Evolutionary conservation across 23 tunicate genomes (phyloP).

Genomic region (Styela plicata): DNA sequence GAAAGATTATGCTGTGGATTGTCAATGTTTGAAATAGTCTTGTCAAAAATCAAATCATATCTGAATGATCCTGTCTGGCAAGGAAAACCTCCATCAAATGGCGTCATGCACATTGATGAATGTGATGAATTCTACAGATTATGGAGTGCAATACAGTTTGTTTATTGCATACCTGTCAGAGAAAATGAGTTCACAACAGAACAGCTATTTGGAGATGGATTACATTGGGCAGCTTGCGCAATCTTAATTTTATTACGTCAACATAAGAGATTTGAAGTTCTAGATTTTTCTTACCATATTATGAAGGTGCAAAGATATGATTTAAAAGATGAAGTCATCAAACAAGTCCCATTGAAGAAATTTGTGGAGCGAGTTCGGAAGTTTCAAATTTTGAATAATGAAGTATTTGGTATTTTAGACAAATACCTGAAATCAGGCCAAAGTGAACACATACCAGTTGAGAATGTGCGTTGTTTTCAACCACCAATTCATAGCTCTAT

Average conservation of each 20-base stretch:
- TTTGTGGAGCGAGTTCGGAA: slow-evolving; percentile 90
- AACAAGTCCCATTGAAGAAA: slow-evolving; percentile 86
- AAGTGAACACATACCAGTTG: slow-evolving; percentile 44
- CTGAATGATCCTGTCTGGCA: slow-evolving; percentile 85
- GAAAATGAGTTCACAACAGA: slow-evolving; percentile 82
- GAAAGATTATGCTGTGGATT: slow-evolving; percentile 96
- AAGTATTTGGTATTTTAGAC: slow-evolving; percentile 66
- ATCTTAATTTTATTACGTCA: slow-evolving; percentile 78
- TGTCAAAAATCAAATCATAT: slow-evolving; percentile 71
- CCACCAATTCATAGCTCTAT: slow-evolving; percentile 84
- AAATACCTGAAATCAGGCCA: slow-evolving; percentile 72
- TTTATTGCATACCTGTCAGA: slow-evolving; percentile 89
- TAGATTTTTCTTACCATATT: slow-evolving; percentile 91
- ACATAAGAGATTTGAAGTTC: slow-evolving; percentile 81
- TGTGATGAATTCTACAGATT: slow-evolving; percentile 88
- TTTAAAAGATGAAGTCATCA: slow-evolving; percentile 73
- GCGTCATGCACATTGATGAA: slow-evolving; percentile 97
- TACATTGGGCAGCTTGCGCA: slow-evolving; percentile 92
- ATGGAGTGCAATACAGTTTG: slow-evolving; percentile 98
- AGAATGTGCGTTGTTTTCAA: slow-evolving; percentile 84
- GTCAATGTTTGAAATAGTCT: slow-evolving; percentile 89
- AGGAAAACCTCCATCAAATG: slow-evolving; percentile 83
- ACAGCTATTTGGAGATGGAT: slow-evolving; percentile 92
- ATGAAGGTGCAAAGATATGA: slow-evolving; percentile 93
- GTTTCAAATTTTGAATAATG: slow-evolving; percentile 91